phyloP scores from a whole-genome alignment of 2,113 vertebrate genomes.

The Colinus virginianus region DNA sequence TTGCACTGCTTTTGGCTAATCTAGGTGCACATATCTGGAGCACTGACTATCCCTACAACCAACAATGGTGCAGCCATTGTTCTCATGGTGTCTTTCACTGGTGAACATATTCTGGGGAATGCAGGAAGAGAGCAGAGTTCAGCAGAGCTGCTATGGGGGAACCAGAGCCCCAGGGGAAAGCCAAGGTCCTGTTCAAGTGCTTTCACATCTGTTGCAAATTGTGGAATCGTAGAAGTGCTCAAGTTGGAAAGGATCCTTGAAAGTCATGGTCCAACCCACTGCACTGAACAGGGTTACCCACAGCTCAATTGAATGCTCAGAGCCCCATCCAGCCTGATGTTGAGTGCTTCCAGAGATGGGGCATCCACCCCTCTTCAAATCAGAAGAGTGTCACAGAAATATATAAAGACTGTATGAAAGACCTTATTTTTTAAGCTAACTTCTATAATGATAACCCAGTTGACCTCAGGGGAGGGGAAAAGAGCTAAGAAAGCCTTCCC shows the following conservation, averaged over 20 bases:
- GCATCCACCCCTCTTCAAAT: not conserved
- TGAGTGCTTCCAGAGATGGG: no score
- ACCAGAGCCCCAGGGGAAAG: accelerated
- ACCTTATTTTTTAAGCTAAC: not conserved
- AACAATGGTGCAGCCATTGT: not conserved
- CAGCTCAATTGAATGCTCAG: no score
- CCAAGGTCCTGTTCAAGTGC: not conserved
- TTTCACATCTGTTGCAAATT: not conserved
- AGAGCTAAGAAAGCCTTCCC: not conserved
- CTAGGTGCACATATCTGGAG: not conserved
- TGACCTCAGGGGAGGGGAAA: accelerated
- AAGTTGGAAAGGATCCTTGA: no score
- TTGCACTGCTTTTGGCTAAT: not conserved
- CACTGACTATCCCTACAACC: not conserved
- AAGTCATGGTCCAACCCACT: no score
- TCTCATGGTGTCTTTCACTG: no score
- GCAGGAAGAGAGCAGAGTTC: not conserved
- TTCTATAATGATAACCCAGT: accelerated
- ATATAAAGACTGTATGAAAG: not conserved
- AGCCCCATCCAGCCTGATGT: no score
- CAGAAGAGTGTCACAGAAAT: not conserved
- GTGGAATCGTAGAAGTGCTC: no score
- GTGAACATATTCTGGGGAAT: not conserved
- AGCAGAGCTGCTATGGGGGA: not conserved
- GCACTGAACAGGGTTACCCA: no score